Base-by-base conservation (phyloP, 2,113 vertebrate species). In the Pedionomus torquatus region DNA sequence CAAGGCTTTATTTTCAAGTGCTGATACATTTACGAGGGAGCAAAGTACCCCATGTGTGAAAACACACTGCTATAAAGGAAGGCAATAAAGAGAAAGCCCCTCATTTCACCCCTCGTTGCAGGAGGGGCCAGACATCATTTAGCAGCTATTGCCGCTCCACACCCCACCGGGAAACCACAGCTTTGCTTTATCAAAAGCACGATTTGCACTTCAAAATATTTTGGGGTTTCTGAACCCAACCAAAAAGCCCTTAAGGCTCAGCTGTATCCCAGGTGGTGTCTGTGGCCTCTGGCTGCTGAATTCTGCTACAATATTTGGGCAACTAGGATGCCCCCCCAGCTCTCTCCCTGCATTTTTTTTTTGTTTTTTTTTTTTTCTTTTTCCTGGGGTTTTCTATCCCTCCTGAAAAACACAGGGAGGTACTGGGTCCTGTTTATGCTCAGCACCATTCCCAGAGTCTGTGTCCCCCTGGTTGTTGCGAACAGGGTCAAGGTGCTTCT, bases 161-260 rank as follows among this genome's bases (percentile, higher is more conserved):
- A 15, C 41, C 51, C 37, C 26, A 0, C 54, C 0, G 4, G 17
- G 77, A 91, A 83, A 83, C 15, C 80, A 61, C 64, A 70, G 83
- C 72, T 89, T n/a, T 37, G 31, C 70, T 68, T 79, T 87, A 78
- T 37, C 90, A 72, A 72, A 76, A 90, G 35, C 24, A 13, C 15
- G 35, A 37, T 65, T 95, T 76, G 78, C 85, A 83, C 70, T 93
- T 90, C 92, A 87, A 90, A 93, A 90, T 90, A 61, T 21, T 65
- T 65, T 55, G 26, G 30, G 2, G 55, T 82, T 93, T 75, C 65
- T 58, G 69, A 78, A 74, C 14, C 16, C 13, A 0, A 13, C 54
- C 35, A 43, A 43, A 43, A 71, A 65, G 11, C n/a, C 44, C 23
- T 74, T 21, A 26, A 39, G 35, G 37, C 78, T 90, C 9, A 1